Evolutionary conservation across 2,888 invertebrate species (phyloP).

Genomic region (Volucella inflata): DNA sequence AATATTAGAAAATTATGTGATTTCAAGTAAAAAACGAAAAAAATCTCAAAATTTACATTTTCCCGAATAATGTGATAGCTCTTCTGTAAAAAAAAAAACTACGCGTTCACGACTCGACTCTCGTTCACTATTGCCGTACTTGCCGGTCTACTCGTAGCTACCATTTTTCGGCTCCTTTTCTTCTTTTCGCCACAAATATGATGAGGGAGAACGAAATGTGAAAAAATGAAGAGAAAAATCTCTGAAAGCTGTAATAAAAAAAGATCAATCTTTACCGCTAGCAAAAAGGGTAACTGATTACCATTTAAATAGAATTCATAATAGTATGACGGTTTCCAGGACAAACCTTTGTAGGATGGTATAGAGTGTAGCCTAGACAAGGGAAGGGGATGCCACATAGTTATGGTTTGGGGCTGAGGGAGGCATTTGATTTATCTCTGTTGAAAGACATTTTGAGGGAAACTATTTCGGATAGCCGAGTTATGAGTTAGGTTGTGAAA

Average conservation of each 20-base stretch:
- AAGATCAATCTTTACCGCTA: constrained; percentile 70
- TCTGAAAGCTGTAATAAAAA: constrained; percentile 71
- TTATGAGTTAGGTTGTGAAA: constrained; percentile 62
- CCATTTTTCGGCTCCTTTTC: constrained; percentile 21
- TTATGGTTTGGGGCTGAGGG: neutral
- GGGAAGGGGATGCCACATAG: neutral
- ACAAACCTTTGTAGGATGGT: neutral
- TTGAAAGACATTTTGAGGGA: constrained; percentile 68
- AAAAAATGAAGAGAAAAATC: constrained; percentile 57
- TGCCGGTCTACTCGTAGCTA: constrained; percentile 17
- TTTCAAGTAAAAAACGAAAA: constrained; percentile 48
- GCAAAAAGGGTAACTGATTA: constrained; percentile 75
- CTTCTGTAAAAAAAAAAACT: constrained; percentile 62
- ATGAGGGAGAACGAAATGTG: constrained; percentile 13
- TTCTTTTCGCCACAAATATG: constrained; percentile 27
- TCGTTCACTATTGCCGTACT: constrained; percentile 1
- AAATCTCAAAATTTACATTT: constrained; percentile 63
- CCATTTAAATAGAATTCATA: constrained; percentile 76
- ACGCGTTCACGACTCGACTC: constrained; percentile 20
- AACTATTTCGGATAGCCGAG: constrained; percentile 67
- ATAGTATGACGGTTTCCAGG: constrained; percentile 63
- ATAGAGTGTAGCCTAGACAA: neutral
- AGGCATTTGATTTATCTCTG: constrained; percentile 72
- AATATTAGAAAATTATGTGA: constrained; percentile 74
- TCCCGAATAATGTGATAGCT: constrained; percentile 69